phyloP scores from a whole-genome alignment of 2,797 vertebrate genomes.

The Merluccius polli region DNA sequence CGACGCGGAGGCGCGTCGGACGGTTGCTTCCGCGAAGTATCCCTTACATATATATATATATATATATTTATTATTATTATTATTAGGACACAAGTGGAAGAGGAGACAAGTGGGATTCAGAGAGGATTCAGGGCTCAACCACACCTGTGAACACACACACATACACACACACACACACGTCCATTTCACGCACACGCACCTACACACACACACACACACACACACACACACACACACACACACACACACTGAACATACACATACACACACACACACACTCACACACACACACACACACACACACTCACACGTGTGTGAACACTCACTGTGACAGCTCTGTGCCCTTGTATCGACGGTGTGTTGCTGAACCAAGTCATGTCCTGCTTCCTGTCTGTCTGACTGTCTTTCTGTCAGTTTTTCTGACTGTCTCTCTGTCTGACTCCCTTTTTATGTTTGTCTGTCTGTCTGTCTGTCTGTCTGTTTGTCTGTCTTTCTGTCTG shows the following conservation, averaged over 20 bases:
- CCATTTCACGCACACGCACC: no score
- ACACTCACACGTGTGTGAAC: background rate
- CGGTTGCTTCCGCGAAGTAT: no score
- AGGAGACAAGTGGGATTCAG: background rate
- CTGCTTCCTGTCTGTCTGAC: constrained; percentile 4
- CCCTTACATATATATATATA: no score
- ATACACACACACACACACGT: no score
- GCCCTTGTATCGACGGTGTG: constrained; percentile 26
- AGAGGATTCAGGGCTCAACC: background rate
- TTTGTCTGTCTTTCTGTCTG: no score
- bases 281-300: background rate
- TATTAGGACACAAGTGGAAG: no score
- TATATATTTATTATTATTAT: no score
- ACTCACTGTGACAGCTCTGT: constrained; percentile 11
- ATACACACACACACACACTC: background rate
- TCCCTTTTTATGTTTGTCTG: no score
- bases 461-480: no score
- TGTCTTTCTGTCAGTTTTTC: constrained; percentile 17
- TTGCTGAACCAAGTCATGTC: constrained; percentile 35
- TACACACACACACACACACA: background rate
- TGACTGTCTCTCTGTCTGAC: constrained; percentile 16
- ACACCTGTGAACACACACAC: background rate
- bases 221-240: background rate
- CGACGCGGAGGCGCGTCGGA: no score
- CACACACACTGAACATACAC: no score